Evolutionary conservation across 2,797 vertebrate species (phyloP), one percentile per base, ranked within the genome.

Genomic region (Petrocephalus schoutedeni): DNA sequence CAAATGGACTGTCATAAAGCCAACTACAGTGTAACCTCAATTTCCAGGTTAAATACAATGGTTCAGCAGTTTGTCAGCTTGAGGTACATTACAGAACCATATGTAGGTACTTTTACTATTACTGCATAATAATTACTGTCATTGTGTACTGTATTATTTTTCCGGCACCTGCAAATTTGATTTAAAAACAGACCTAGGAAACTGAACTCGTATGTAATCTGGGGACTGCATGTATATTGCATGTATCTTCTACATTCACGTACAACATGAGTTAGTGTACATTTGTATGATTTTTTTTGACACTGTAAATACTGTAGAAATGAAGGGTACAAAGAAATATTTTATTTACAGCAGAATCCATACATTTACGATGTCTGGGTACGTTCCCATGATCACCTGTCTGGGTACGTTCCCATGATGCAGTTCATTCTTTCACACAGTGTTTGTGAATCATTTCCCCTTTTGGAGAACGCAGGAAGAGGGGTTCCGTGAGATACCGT

Each of bases 391-490:
- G n/a, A 49, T 21, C 56, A 59, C 36, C 3, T 16, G 19, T 49
- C 41, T 53, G 21, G 58, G 16, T 23, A 57, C 45, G 6, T 41
- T 8, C 83, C 36, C 83, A 36, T 7, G 7, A n/a, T 59, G 84
- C 23, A 36, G 54, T 36, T 58, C 16, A 57, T 58, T 58, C 21
- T 12, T 4, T 67, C 56, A 53, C 28, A 77, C 95, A 96, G 89
- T 89, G 87, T 2, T 87, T 90, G 91, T 95, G 95, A 88, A 92
- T 89, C 80, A 94, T 91, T 51, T 95, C 93, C 7, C 95, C 94
- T 0, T 71, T 77, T 8, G 89, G 89, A 87, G 88, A 91, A 83
- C 88, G 87, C 80, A 91, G 88, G 89, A 95, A 95, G 89, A 92
- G 89, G 2, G 93, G 90, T 74, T 92, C 91, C 14, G 86, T 86